phyloP scores from a whole-genome alignment of 2,888 invertebrate species.

The Protophormia terraenovae region DNA sequence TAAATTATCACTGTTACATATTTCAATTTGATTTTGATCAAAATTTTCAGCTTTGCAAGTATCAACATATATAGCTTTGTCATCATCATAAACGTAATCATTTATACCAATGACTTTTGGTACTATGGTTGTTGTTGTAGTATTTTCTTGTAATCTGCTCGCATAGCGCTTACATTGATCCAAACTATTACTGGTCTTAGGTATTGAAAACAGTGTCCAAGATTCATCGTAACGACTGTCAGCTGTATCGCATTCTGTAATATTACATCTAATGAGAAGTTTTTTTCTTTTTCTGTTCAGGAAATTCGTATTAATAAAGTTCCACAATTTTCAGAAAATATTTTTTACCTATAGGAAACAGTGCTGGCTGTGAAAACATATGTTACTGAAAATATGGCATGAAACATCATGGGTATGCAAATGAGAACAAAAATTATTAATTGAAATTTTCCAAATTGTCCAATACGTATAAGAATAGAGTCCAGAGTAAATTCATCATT shows the following conservation, averaged over 20 bases:
- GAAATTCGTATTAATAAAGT: neutral
- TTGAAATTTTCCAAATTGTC: slow-evolving; percentile 87
- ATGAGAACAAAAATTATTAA: slow-evolving; percentile 84
- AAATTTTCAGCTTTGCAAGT: slow-evolving; percentile 81
- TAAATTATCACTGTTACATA: slow-evolving; percentile 82
- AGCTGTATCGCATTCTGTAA: slow-evolving; percentile 79
- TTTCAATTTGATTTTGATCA: slow-evolving; percentile 76
- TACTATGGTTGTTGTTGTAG: slow-evolving; percentile 20
- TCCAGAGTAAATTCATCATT: slow-evolving; percentile 74
- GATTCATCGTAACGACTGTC: slow-evolving; percentile 76
- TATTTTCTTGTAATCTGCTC: slow-evolving; percentile 62
- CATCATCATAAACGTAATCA: neutral
- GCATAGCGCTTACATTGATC: slow-evolving; percentile 81
- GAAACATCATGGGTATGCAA: slow-evolving; percentile 85
- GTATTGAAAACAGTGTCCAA: slow-evolving; percentile 82
- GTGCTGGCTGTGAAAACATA: slow-evolving; percentile 88
- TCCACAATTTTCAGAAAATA: neutral
- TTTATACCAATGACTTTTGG: neutral
- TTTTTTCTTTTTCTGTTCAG: slow-evolving; percentile 44
- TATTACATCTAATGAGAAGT: slow-evolving; percentile 78
- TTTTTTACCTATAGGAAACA: slow-evolving; percentile 86
- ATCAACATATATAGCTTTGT: neutral
- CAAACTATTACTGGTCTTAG: slow-evolving; percentile 79
- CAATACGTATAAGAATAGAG: slow-evolving; percentile 80
- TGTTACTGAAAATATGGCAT: slow-evolving; percentile 85